These are phyloP conservation scores for Drosophila suboccidentalis DNA, from an alignment of 2,888 invertebrate genomes.

Conservation along the genomic window DNA sequence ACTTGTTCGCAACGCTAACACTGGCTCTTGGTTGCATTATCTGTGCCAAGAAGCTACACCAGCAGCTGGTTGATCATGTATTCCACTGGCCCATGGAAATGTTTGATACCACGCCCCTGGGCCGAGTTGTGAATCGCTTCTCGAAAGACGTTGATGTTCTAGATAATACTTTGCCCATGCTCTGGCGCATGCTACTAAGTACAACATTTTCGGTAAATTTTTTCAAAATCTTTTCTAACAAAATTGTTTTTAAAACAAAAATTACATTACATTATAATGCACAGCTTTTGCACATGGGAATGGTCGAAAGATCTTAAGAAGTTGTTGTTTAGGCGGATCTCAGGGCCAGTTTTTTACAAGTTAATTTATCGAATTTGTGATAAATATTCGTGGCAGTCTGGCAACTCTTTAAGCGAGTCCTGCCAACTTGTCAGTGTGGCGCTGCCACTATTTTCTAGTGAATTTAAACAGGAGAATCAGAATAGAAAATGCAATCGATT, in stretches of 20 bases:
- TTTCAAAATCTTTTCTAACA: not conserved
- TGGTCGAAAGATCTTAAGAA: not conserved
- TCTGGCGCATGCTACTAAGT: conserved; percentile 84
- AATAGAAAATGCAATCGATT: not conserved
- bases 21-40: conserved; percentile 85
- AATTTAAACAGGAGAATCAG: not conserved
- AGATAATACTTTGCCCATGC: conserved; percentile 87
- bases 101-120: conserved; percentile 92
- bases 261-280: not conserved
- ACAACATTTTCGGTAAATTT: conserved; percentile 86
- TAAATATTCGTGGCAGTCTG: not conserved
- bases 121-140: conserved; percentile 90
- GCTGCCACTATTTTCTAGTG: not conserved
- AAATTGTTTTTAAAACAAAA: no score
- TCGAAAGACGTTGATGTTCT: conserved; percentile 88
- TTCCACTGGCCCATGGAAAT: conserved; percentile 90
- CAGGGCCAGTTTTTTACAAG: not conserved
- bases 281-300: conserved; percentile 4
- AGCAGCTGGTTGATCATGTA: conserved; percentile 87
- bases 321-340: not conserved
- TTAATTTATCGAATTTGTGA: not conserved
- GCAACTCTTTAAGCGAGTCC: not conserved
- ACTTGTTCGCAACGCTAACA: conserved; percentile 83
- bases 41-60: conserved; percentile 89
- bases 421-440: conserved; percentile 10